phyloP scores from a whole-genome alignment of 2,113 vertebrate genomes.

The Callithrix jacchus region DNA sequence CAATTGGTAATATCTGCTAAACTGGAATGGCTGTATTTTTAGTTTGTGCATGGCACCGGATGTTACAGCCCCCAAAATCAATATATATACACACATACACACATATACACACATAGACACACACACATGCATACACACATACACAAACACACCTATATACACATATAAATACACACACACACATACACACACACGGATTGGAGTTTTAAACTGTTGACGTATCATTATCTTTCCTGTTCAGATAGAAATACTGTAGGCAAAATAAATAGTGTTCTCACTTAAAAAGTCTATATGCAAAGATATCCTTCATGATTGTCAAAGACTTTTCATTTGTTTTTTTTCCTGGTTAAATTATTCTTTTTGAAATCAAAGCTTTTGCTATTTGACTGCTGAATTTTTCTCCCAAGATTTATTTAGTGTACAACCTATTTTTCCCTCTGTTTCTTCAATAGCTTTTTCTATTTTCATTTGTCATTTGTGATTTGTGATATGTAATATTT shows the following conservation, averaged over 20 bases:
- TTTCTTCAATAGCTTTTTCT: not conserved
- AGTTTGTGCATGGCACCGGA: not conserved
- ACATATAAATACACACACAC: too few species aligned
- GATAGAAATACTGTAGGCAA: not conserved
- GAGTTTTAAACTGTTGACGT: not conserved
- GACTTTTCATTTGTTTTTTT: not conserved
- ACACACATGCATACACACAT: too few species aligned
- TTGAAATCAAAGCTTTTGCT: not conserved
- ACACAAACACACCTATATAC: too few species aligned
- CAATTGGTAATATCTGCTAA: not conserved
- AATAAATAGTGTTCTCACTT: not conserved
- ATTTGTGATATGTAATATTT: not conserved
- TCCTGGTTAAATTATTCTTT: not conserved
- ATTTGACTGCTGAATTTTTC: not conserved
- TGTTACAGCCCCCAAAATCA: not conserved
- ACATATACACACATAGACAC: too few species aligned
- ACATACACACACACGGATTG: not conserved
- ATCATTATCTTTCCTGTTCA: not conserved
- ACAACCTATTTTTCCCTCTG: not conserved
- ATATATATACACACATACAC: too few species aligned
- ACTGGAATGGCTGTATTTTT: not conserved
- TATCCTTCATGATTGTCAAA: not conserved
- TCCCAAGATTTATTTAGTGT: not conserved
- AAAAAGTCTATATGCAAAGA: not conserved
- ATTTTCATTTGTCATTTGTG: constrained; percentile 20